phyloP scores from a whole-genome alignment of 2,797 vertebrate species.

The Austrolebias charrua region DNA sequence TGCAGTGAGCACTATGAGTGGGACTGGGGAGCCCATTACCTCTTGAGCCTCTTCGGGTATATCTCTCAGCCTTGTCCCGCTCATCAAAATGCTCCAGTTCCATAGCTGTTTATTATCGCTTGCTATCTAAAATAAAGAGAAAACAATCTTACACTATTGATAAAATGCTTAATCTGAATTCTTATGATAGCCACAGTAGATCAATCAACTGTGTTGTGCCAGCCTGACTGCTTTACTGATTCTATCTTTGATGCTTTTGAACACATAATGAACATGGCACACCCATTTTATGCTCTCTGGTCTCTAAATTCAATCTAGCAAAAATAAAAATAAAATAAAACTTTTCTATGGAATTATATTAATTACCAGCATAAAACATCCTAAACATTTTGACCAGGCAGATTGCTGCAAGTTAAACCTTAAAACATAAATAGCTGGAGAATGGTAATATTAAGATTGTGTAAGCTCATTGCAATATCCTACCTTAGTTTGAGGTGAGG shows the following conservation, averaged over 20 bases:
- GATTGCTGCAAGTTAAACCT: not conserved
- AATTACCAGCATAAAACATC: not conserved
- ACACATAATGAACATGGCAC: conserved; percentile 62
- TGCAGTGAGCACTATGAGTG: conserved; percentile 98
- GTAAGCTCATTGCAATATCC: conserved; percentile 27
- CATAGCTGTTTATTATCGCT: conserved; percentile 72
- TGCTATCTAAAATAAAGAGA: conserved; percentile 29
- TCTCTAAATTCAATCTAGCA: conserved; percentile 6
- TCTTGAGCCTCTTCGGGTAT: conserved; percentile 86
- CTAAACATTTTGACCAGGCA: not conserved
- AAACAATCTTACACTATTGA: conserved; percentile 11
- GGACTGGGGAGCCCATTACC: conserved; percentile 95
- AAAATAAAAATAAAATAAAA: conserved; percentile 6
- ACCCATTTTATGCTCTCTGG: conserved; percentile 63
- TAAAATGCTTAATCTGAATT: conserved; percentile 1
- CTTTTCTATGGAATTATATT: not conserved
- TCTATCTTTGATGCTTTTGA: conserved; percentile 20
- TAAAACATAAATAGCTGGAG: not conserved
- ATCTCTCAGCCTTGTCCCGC: conserved; percentile 93
- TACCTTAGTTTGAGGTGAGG: conserved; percentile 57
- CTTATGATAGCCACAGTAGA: conserved; percentile 1
- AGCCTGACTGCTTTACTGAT: conserved; percentile 15
- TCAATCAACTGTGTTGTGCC: conserved; percentile 11
- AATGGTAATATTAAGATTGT: conserved; percentile 2
- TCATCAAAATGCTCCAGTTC: conserved; percentile 98